These are phyloP conservation scores for Embidobia sp. DNA, from an alignment of 2,888 invertebrate species.

Conservation along the genomic window DNA sequence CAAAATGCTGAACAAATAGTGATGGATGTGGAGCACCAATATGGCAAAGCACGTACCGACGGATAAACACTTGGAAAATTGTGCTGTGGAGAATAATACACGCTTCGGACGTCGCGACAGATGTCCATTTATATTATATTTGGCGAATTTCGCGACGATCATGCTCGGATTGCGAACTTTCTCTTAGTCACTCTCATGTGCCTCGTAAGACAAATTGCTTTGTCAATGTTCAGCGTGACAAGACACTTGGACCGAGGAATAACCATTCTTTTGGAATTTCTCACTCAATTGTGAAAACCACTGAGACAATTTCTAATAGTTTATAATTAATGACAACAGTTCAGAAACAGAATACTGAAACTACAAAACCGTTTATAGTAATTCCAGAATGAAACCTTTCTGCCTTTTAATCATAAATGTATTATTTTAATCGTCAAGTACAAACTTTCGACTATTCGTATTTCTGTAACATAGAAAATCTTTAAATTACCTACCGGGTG, in stretches of 20 bases:
- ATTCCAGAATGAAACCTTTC: no score
- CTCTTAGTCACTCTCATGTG: slow-evolving; percentile 29
- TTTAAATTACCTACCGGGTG: no score
- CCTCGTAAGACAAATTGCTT: slow-evolving; percentile 47
- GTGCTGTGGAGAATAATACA: slow-evolving; percentile 37
- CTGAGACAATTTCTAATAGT: no score
- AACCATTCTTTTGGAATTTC: slow-evolving; percentile 3
- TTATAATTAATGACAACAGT: no score
- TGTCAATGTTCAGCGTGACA: slow-evolving; percentile 13
- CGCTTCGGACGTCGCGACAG: slow-evolving; percentile 44
- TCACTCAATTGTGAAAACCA: no score
- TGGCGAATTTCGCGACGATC: slow-evolving; percentile 48
- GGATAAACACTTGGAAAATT: slow-evolving; percentile 60
- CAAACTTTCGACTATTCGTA: no score
- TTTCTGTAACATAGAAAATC: no score
- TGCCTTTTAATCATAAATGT: no score
- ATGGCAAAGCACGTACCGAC: slow-evolving; percentile 48
- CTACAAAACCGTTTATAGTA: no score
- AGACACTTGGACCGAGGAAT: neutral
- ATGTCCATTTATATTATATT: slow-evolving; percentile 54
- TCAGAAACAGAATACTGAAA: no score
- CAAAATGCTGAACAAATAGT: slow-evolving; percentile 13
- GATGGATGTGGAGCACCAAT: slow-evolving; percentile 49
- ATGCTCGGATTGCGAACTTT: slow-evolving; percentile 42
- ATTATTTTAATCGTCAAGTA: no score